A percentile compares a stretch with the other conserved stretches of the same genome.
These are phyloP conservation scores for Pseudolycoriella hygida DNA, from an alignment of 2,888 invertebrate genomes.

Conservation along the genomic window DNA sequence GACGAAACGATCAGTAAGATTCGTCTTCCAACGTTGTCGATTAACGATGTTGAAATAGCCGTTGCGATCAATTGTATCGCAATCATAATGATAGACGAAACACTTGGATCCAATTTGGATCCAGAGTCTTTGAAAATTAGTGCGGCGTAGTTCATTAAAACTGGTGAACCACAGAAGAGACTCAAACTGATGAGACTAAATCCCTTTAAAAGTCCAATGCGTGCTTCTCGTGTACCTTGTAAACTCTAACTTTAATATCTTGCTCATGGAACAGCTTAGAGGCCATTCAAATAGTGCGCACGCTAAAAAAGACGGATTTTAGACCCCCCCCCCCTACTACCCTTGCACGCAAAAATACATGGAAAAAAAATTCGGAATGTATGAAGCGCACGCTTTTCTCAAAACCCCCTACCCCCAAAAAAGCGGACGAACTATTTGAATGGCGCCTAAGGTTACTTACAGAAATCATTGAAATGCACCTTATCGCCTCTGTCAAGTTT, in stretches of 20 bases:
- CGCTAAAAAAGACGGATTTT: no score
- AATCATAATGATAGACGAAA: slow-evolving; percentile 11
- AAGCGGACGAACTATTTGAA: no score
- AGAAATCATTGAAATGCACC: background rate
- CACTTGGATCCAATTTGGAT: slow-evolving; percentile 10
- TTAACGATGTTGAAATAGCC: slow-evolving; percentile 10
- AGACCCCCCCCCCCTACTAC: no score
- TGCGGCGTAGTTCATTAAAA: slow-evolving; percentile 11
- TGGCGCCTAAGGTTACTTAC: background rate
- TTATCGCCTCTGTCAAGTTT: background rate
- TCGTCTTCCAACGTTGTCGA: slow-evolving; percentile 11
- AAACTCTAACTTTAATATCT: no score
- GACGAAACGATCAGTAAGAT: slow-evolving; percentile 8
- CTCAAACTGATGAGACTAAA: slow-evolving; percentile 9
- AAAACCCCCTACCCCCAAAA: no score
- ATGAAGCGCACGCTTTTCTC: no score
- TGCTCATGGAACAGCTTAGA: no score
- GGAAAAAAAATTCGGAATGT: no score
- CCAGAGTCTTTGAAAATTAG: slow-evolving; percentile 11
- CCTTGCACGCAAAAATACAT: no score
- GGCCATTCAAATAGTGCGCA: no score
- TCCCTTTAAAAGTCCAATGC: slow-evolving; percentile 4
- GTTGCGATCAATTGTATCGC: slow-evolving; percentile 11
- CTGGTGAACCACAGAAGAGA: slow-evolving; percentile 11
- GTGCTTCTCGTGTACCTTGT: background rate